Conservation (phyloP, 2,797 vertebrate species). For the Tragelaphus oryx region DNA sequence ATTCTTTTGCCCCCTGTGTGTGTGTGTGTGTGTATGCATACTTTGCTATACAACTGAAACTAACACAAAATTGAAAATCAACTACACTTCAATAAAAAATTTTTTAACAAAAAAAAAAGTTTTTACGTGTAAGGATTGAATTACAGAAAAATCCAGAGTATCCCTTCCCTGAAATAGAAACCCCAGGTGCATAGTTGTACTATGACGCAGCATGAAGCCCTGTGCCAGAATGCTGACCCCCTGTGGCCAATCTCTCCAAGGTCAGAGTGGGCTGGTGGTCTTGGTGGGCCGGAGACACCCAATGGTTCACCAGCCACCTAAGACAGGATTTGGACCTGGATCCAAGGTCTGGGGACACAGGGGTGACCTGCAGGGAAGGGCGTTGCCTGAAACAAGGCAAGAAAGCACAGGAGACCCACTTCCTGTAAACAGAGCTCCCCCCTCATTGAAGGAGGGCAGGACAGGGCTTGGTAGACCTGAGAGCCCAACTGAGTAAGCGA, state of each 20-base stretch:
- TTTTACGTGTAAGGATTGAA: background rate
- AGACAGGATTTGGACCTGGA: background rate
- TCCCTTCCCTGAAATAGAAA: background rate
- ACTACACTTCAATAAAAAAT: background rate
- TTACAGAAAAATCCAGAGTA: background rate
- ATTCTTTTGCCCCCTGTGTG: too few relatives aligned
- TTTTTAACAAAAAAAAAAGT: background rate
- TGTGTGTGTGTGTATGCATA: background rate
- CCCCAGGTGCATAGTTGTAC: background rate
- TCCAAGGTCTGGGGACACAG: background rate
- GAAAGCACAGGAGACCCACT: background rate
- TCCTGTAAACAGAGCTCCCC: background rate
- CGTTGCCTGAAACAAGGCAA: background rate
- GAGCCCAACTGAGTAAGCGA: background rate
- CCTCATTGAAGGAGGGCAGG: background rate
- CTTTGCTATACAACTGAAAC: background rate
- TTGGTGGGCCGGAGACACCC: background rate
- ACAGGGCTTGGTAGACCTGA: background rate
- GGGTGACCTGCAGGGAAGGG: background rate
- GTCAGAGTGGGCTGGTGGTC: background rate
- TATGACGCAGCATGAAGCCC: background rate
- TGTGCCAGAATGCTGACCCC: background rate
- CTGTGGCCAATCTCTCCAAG: background rate
- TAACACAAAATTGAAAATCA: background rate
- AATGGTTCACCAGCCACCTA: background rate